These are phyloP conservation scores for Chlorospingus flavigularis DNA, from an alignment of 2,797 vertebrate species.

Conservation along the genomic window DNA sequence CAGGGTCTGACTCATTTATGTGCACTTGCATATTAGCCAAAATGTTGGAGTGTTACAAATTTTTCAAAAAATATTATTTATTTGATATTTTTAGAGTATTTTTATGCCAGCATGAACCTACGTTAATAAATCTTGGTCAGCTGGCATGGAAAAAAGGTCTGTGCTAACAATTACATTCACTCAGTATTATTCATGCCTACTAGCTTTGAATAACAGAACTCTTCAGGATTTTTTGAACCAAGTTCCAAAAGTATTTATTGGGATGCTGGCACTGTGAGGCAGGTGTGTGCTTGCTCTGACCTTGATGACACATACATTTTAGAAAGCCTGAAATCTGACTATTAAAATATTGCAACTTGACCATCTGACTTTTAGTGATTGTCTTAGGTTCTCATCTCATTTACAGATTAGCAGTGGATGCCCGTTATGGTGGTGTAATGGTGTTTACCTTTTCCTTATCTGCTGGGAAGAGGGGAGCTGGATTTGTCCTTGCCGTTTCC, in stretches of 20 bases:
- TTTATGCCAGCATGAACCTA: neutral
- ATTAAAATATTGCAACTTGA: neutral
- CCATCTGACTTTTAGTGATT: neutral
- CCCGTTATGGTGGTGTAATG: neutral
- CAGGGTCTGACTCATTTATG: conserved; percentile 33
- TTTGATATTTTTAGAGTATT: neutral
- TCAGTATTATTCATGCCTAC: neutral
- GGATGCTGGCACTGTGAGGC: neutral
- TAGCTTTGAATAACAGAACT: neutral
- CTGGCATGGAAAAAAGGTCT: neutral
- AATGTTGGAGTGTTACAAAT: neutral
- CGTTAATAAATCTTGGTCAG: neutral
- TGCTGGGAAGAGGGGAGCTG: neutral
- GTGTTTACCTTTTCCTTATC: neutral
- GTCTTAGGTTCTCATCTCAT: neutral
- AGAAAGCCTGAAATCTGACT: neutral
- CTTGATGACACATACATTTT: neutral
- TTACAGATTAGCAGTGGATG: neutral
- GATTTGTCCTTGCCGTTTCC: neutral
- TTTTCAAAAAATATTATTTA: neutral
- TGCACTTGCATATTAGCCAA: neutral
- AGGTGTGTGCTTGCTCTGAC: neutral
- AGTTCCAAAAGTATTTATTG: neutral
- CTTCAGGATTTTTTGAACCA: neutral
- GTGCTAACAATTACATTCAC: neutral